Evolutionary conservation across 2,888 invertebrate genomes (phyloP).

Genomic region (Nemotelus pantherinus): DNA sequence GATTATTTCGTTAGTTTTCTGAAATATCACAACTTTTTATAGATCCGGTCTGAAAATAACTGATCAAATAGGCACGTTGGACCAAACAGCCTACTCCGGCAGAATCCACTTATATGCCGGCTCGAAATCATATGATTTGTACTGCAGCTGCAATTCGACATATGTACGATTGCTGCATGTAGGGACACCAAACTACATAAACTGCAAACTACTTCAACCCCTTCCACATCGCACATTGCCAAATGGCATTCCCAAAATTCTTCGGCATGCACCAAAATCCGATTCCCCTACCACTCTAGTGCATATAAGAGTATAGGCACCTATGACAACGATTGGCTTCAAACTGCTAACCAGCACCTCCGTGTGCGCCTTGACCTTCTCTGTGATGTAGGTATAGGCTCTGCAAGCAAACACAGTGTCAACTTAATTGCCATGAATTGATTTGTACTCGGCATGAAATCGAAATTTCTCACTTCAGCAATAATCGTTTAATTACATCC

Average conservation of each 20-base stretch:
- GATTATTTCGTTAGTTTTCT: too few relatives aligned
- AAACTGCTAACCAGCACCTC: background rate
- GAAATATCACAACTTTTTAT: slow-evolving; percentile 3
- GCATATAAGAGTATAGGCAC: background rate
- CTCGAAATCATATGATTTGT: slow-evolving; percentile 8
- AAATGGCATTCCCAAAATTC: background rate
- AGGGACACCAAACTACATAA: slow-evolving; percentile 10
- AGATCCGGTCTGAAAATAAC: slow-evolving; percentile 4
- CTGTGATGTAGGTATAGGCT: background rate
- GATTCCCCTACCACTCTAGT: slow-evolving; percentile 16
- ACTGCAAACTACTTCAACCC: background rate
- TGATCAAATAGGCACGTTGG: slow-evolving; percentile 23
- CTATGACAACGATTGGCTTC: background rate
- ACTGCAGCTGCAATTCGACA: slow-evolving; percentile 15
- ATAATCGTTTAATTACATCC: slow-evolving; percentile 9
- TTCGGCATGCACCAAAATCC: slow-evolving; percentile 32
- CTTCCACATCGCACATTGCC: background rate
- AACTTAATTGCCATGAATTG: background rate
- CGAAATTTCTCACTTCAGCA: background rate
- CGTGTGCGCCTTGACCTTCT: slow-evolving; percentile 30
- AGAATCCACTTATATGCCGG: slow-evolving; percentile 29
- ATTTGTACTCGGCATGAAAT: slow-evolving; percentile 5
- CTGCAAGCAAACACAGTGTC: too few relatives aligned
- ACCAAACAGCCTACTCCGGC: slow-evolving; percentile 15
- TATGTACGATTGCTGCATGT: slow-evolving; percentile 14